A percentile compares a stretch with the other conserved stretches of the same genome.
Evolutionary conservation across 2,797 vertebrate species (phyloP).

Genomic region (Megalops cyprinoides): DNA sequence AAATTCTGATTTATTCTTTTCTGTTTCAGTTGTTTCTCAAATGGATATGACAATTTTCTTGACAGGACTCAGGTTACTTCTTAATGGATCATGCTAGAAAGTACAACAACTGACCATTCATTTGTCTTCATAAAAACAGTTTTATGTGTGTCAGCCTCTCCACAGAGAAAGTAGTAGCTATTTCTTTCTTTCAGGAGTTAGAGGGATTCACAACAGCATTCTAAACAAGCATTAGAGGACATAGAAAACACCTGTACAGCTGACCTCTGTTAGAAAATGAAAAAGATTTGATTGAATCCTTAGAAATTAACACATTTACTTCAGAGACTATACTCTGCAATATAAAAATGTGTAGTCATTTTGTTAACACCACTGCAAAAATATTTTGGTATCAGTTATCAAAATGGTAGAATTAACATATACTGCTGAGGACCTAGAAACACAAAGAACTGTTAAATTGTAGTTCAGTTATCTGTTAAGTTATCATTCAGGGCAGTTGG

Average conservation of each 20-base stretch:
- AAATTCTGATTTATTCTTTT: not conserved
- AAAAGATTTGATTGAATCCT: not conserved
- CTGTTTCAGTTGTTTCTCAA: not conserved
- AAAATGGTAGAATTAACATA: not conserved
- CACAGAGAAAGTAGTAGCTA: slow-evolving; percentile 24
- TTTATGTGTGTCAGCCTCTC: not conserved
- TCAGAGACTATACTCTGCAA: not conserved
- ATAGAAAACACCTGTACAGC: slow-evolving; percentile 15
- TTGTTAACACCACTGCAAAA: slow-evolving; percentile 11
- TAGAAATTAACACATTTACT: slow-evolving; percentile 5
- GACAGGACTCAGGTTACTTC: not conserved
- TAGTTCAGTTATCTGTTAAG: not conserved
- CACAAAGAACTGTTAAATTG: not conserved
- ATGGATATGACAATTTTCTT: slow-evolving; percentile 26
- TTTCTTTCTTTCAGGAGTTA: not conserved
- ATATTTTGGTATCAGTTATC: slow-evolving; percentile 10
- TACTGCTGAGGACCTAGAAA: not conserved
- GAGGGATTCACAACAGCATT: slow-evolving; percentile 18
- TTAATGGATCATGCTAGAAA: slow-evolving; percentile 10
- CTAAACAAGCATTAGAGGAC: not conserved
- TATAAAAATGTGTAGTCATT: not conserved
- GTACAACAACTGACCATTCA: slow-evolving; percentile 25
- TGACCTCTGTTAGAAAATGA: slow-evolving; percentile 1
- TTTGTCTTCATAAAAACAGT: slow-evolving; percentile 12
- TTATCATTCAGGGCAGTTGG: slow-evolving; percentile 10